Conservation (phyloP, 2,113 vertebrate species). For the Phalacrocorax carbo region DNA sequence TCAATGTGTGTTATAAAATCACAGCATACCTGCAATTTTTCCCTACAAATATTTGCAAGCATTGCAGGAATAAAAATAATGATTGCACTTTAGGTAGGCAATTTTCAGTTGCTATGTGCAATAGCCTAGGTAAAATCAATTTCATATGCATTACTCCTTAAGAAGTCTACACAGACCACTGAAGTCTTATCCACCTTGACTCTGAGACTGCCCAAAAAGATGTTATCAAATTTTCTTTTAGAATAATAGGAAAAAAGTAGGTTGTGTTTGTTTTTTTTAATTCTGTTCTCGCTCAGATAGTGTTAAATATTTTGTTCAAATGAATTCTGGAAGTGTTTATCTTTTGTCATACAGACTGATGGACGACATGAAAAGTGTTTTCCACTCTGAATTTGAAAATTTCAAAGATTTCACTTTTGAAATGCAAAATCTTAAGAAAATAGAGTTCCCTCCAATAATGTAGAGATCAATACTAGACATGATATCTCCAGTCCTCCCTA, state of each 20-base stretch:
- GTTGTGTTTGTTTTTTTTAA: too few relatives aligned
- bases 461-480: not conserved
- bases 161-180: not conserved
- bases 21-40: not conserved
- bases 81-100: not conserved
- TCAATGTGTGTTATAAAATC: not conserved
- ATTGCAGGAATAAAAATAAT: not conserved
- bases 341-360: not conserved
- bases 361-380: not conserved
- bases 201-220: not conserved
- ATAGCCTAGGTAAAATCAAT: not conserved
- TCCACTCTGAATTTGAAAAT: too few relatives aligned
- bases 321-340: not conserved
- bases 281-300: not conserved
- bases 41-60: not conserved
- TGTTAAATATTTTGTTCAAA: not conserved
- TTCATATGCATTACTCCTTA: not conserved
- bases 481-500: not conserved
- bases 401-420: not conserved
- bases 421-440: not conserved
- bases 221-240: not conserved
- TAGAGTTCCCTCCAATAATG: not conserved
- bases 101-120: not conserved
- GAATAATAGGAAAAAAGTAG: not conserved
- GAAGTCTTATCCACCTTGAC: not conserved